Percentiles rank a stretch among this genome's conserved stretches.
These are phyloP conservation scores for Rhynchophorus ferrugineus DNA, from an alignment of 1,140 invertebrate genomes.

Conservation along the genomic window DNA sequence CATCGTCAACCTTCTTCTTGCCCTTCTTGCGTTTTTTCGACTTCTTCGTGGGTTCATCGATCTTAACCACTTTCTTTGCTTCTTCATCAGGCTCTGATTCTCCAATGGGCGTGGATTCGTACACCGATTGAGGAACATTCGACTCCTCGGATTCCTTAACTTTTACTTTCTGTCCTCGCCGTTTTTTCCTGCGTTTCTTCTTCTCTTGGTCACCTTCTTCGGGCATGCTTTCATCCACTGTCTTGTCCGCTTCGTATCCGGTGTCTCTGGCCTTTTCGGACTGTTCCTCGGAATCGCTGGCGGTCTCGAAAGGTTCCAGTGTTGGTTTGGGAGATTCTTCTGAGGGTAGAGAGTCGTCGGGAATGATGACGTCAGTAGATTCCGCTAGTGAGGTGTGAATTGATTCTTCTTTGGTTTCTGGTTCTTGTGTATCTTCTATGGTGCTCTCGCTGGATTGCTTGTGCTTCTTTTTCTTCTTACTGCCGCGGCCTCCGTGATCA, in stretches of 20 bases:
- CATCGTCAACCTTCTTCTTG: conserved; percentile 12
- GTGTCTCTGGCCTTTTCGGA: conserved; percentile 38
- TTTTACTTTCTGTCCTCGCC: conserved; percentile 47
- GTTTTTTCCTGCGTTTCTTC: conserved; percentile 46
- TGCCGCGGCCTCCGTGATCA: conserved; percentile 40
- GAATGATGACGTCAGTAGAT: conserved; percentile 51
- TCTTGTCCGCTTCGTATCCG: conserved; percentile 52
- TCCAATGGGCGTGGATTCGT: conserved; percentile 34
- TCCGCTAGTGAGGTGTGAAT: conserved; percentile 51
- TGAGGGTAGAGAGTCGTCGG: conserved; percentile 41
- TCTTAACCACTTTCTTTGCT: conserved; percentile 36
- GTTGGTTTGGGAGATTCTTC: conserved; percentile 49
- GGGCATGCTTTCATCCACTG: conserved; percentile 46
- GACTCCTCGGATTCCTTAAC: conserved; percentile 40
- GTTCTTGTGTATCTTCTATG: conserved; percentile 15
- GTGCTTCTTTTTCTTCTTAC: conserved; percentile 47
- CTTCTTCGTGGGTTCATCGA: conserved; percentile 40
- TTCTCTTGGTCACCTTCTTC: conserved; percentile 37
- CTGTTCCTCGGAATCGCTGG: conserved; percentile 41
- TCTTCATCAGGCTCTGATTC: conserved; percentile 34
- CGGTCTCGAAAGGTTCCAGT: conserved; percentile 42
- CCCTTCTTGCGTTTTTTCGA: conserved; percentile 30
- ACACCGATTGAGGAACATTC: conserved; percentile 38
- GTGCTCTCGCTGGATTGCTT: conserved; percentile 28
- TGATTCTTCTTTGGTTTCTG: conserved; percentile 36